Base-by-base conservation (phyloP, 2,113 vertebrate species). In the Leptobrachium ailaonicum region DNA sequence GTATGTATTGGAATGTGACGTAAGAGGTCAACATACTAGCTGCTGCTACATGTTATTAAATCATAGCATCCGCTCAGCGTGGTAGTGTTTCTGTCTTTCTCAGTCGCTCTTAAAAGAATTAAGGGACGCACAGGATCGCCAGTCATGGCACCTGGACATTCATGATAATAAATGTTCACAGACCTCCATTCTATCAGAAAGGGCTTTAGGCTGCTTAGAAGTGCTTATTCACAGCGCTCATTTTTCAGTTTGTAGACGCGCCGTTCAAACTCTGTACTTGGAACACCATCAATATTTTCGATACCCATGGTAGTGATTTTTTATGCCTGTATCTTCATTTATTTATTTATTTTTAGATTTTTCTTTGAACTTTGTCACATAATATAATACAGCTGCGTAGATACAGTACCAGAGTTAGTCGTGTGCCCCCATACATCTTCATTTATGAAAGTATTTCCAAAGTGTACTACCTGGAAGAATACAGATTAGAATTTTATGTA, bases 151-250 rank as follows among this genome's bases (percentile, higher is more conserved):
- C 67, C 54, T 47, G 64, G 41, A 47, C 64, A 80, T 71, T 80
- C 71, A 80, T 73, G 64, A 60, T 80, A 80, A 80, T 69, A 14
- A 80, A 80, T 80, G 71, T 66, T 32, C 47, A 45, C 62, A 44
- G 53, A 50, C 11, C 54, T 80, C 53, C 42, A 74, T 75, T 80
- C 64, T 69, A 75, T 75, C 79, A 80, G 71, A 67, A 74, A 50
- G 56, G 40, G 79, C 79, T 75, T 56, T 14, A 60, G 79, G 79
- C 71, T 62, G 79, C 71, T 62, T 60, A 42, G 43, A 75, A 68
- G 72, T 60, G 66, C 73, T 74, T 80, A 80, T 80, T 80, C 63
- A 80, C 50, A n/a, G n/a, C 14, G 71, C n/a, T 80, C 79, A 80
- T 80, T 80, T 80, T 80, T 74, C 79, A 80, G 64, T 42, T 40